Conservation (phyloP, 1,140 invertebrate species). For the Aphelenchoides avenae region DNA sequence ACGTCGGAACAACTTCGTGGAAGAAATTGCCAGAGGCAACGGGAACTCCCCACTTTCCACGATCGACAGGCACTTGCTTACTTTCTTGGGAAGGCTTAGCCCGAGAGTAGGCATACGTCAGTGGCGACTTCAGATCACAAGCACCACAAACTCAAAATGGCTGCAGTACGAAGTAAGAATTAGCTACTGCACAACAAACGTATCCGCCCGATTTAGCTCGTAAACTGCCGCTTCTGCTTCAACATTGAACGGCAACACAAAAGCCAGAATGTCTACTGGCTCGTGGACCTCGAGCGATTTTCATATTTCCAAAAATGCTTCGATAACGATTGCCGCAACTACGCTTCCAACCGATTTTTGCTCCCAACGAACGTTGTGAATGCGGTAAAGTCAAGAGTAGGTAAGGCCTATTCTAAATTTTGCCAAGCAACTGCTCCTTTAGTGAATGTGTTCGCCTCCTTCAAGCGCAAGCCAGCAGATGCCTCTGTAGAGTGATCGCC, state of each 20-base stretch:
- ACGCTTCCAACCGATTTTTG: neutral
- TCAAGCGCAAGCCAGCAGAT: too few species aligned
- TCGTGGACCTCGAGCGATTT: conserved; percentile 65
- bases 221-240: conserved; percentile 66
- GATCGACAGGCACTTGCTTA: conserved; percentile 56
- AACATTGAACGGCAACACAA: conserved; percentile 68
- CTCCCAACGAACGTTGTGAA: neutral
- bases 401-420: neutral
- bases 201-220: conserved; percentile 64
- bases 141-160: conserved; percentile 13
- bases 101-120: conserved; percentile 61
- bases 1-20: conserved; percentile 4
- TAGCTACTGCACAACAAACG: neutral
- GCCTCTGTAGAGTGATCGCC: too few species aligned
- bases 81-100: conserved; percentile 66
- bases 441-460: too few species aligned
- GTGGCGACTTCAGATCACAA: conserved; percentile 46
- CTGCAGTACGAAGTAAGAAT: conserved; percentile 16
- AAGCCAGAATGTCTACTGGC: conserved; percentile 69
- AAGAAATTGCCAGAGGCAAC: conserved; percentile 8
- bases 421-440: too few species aligned
- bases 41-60: conserved; percentile 11
- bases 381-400: neutral
- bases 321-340: conserved; percentile 7
- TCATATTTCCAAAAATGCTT: too few species aligned